These are phyloP conservation scores for Druon quercuslanigerum DNA, from an alignment of 1,140 invertebrate genomes.

Conservation along the genomic window DNA sequence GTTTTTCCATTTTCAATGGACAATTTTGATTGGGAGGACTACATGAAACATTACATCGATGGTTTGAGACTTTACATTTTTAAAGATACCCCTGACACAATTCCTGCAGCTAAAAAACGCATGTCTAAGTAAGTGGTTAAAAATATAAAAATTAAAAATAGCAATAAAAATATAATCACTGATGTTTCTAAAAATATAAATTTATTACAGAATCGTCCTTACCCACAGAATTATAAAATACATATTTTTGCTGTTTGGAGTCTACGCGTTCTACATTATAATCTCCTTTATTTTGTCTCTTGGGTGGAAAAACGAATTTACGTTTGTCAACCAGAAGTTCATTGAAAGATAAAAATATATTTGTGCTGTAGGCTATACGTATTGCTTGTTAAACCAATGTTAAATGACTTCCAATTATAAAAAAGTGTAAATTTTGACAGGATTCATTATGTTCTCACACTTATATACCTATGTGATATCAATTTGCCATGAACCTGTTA, in stretches of 20 bases:
- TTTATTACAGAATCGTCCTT: constrained; percentile 52
- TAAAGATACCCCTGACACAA: constrained; percentile 73
- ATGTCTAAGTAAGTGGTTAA: constrained; percentile 62
- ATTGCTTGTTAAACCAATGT: constrained; percentile 25
- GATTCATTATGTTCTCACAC: neutral
- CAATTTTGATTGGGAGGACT: constrained; percentile 74
- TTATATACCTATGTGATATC: no score
- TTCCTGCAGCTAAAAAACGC: constrained; percentile 70
- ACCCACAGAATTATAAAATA: constrained; percentile 56
- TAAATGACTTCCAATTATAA: constrained; percentile 8
- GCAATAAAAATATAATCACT: neutral
- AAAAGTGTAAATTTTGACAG: constrained; percentile 18
- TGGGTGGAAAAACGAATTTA: constrained; percentile 45
- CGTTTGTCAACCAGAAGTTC: constrained; percentile 46
- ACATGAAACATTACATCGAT: constrained; percentile 72
- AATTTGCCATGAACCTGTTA: no score
- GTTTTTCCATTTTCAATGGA: constrained; percentile 76
- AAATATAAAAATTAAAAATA: constrained; percentile 12
- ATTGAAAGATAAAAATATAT: neutral
- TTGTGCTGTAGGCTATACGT: constrained; percentile 2
- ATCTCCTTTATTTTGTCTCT: constrained; percentile 42
- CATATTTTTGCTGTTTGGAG: constrained; percentile 37
- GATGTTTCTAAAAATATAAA: constrained; percentile 36
- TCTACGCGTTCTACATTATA: constrained; percentile 46
- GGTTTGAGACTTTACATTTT: constrained; percentile 75